Evolutionary conservation across 2,113 vertebrate genomes (phyloP), one percentile per base, ranked within the genome.

Genomic region (Engystomops pustulosus): DNA sequence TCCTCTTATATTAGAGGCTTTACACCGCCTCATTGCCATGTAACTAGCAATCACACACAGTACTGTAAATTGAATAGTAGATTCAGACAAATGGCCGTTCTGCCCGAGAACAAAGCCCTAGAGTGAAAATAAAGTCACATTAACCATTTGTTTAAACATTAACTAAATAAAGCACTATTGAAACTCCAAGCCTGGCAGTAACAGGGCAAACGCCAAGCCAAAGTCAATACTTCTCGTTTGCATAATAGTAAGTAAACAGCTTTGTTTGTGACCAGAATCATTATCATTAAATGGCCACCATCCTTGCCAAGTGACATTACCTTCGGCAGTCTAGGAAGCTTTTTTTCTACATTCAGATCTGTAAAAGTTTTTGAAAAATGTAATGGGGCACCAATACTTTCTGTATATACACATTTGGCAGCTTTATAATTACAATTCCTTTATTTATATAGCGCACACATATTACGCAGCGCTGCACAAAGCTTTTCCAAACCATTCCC

Each of bases 111-210:
- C 5, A 75, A 75, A 75, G 30, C 12, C 9, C 8, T 20, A 6
- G 15, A 3, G 41, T 10, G 23, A 51, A 2, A 20, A 12, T 36
- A 38, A 55, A 55, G 32, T 36, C 4, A 20, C 7, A 18, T 38
- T 27, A 81, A 58, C 9, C 23, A 60, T 38, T 55, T 55, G 47
- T 69, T 51, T 72, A 81, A 81, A 58, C 34, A 58, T 72, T 81
- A 58, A 81, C 80, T 81, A 80, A 45, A 79, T 62, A 49, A 71
- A 53, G 47, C 23, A 30, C 67, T 17, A 41, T 81, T 69, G 10
- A 51, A 55, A 71, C 25, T 51, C 18, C 14, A 72, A 58, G 23
- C 38, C 38, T 69, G 34, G 18, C 67, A 25, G 32, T 23, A 55
- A 70, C 36, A 58, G 41, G 17, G 8, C 14, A 65, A 69, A 30